Evolutionary conservation across 2,113 vertebrate species (phyloP), one percentile per base, ranked within the genome.

Genomic region (Probosciger aterrimus): DNA sequence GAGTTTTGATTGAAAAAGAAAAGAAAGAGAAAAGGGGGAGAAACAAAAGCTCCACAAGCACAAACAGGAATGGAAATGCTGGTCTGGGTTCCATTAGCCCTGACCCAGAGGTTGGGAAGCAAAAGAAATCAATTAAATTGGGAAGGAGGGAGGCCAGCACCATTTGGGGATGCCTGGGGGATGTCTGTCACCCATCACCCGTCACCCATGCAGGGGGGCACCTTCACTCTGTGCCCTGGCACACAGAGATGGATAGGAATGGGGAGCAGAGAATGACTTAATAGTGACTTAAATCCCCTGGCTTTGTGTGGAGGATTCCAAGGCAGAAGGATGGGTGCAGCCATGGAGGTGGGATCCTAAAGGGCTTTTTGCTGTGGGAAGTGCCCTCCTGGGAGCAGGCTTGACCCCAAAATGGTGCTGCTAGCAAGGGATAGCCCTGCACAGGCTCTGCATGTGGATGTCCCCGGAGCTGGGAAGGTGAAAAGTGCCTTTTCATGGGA

Each of bases 41-140:
- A 10, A 50, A 63, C 46, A 69, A 60, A 73, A 28, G 9, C 67
- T 85, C 80, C 79, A 87, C 28, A 73, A 93, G 92, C 62, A 82
- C 94, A 91, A 97, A 85, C 53, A 74, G 94, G 89, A 95, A 82
- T 90, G 86, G 84, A 80, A 92, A 93, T 31, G 79, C 33, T 2
- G 19, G 87, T 95, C 96, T 96, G 96, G 84, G 67, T 95, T 93
- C 96, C 91, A 97, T 97, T 96, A 97, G 57, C 86, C 89, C 82
- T 95, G 95, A 96, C 96, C 96, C 89, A 81, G 94, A 74, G 96
- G 96, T 64, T 96, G 95, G 82, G 49, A 96, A 83, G 63, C 84
- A 78, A 95, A 94, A 94, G 78, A 96, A 94, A 91, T 86, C 37
- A 41, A 95, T 93, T 94, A 69, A 80, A 70, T 0, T 33, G 64